Evolutionary conservation across 2,888 invertebrate genomes (phyloP).

Genomic region (Hemithea aestivaria): DNA sequence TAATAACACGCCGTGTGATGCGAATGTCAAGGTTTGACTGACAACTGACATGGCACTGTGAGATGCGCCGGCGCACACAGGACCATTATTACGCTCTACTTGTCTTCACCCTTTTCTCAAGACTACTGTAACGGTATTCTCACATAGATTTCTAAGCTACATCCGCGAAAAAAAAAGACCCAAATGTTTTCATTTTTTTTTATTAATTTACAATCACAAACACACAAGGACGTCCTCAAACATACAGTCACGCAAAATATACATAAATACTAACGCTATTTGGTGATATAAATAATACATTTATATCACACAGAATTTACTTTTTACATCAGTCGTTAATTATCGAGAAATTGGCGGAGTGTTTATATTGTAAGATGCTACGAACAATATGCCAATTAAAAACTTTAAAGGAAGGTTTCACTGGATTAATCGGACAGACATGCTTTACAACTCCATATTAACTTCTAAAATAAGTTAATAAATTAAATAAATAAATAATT

Average conservation of each 20-base stretch:
- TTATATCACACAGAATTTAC: conserved; percentile 69
- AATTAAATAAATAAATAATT: conserved; percentile 77
- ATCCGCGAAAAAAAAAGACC: conserved; percentile 16
- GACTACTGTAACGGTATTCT: conserved; percentile 52
- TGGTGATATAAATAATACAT: conserved; percentile 63
- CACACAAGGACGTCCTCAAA: conserved; percentile 78
- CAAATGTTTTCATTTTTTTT: conserved; percentile 35
- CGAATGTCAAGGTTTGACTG: conserved; percentile 61
- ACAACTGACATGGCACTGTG: conserved; percentile 30
- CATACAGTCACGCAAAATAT: conserved; percentile 68
- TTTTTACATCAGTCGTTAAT: conserved; percentile 75
- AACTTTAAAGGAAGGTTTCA: conserved; percentile 33
- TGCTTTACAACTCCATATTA: conserved; percentile 54
- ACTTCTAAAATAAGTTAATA: conserved; percentile 75
- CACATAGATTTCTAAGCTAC: conserved; percentile 19
- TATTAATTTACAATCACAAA: conserved; percentile 71
- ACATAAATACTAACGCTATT: conserved; percentile 65
- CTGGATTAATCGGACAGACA: conserved; percentile 28
- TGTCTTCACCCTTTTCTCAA: conserved; percentile 25
- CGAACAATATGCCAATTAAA: conserved; percentile 54
- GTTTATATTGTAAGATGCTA: conserved; percentile 41
- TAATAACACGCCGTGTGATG: conserved; percentile 37
- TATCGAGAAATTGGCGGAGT: conserved; percentile 63
- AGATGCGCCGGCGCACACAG: conserved; percentile 37
- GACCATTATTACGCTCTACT: conserved; percentile 54